Evolutionary conservation across 2,888 invertebrate genomes (phyloP), one percentile per base, ranked within the genome.

Genomic region (Acrocera orbiculus): DNA sequence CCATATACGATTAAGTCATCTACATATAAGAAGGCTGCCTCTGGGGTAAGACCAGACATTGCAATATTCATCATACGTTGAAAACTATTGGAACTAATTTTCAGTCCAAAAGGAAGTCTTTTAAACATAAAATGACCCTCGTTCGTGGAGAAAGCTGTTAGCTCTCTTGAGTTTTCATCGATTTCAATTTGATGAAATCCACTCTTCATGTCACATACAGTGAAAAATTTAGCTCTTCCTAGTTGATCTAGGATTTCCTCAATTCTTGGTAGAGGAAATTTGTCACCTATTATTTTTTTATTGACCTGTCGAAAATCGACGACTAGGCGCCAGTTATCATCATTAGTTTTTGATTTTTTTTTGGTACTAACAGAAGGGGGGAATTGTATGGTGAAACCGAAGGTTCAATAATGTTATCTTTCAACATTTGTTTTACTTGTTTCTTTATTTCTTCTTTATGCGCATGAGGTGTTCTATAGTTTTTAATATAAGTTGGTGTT

Each of bases 51-150:
- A 3, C 42, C 39, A 13, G 42, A 30, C 36, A 46, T 44, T 9
- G 44, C 44, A 4, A 43, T 22, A 4, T 40, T 27, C 47, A 49
- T 46, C 45, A 48, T 45, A 25, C 46, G 16, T 28, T 37, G 39
- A 30, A 48, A 47, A 27, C 44, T 42, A 20, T 40, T 43, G 9
- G 44, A 42, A 24, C 42, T 40, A 2, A 43, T 37, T n/a, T 34
- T 36, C 16, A 46, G 30, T 3, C 44, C 46, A 32, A 44, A 45
- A 5, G 43, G 44, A 8, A 47, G 25, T 29, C 42, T 22, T 15
- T 39, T 40, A 29, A 42, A 45, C 25, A 40, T 35, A 34, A 30
- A 46, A 15, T 39, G 37, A 15, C 42, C 45, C 6, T 27, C 14
- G 24, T 43, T 43, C 23, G 15, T 23, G 23, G 31, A 36, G 27